These are phyloP conservation scores for Melieria crassipennis DNA, from an alignment of 2,888 invertebrate species.

Conservation along the genomic window DNA sequence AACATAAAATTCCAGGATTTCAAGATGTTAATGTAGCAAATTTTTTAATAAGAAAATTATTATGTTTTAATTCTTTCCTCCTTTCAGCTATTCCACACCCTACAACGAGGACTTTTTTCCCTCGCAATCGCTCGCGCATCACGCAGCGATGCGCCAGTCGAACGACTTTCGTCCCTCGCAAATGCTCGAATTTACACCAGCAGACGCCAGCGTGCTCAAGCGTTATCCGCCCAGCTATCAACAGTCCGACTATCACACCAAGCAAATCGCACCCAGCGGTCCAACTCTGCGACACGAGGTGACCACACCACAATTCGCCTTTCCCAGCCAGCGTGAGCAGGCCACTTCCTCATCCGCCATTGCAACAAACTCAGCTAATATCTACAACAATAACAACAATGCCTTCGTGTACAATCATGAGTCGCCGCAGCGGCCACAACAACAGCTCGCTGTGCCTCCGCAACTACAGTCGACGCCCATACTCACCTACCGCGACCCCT, in stretches of 20 bases:
- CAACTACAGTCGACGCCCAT: slow-evolving; percentile 53
- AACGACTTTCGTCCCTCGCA: slow-evolving; percentile 55
- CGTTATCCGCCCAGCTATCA: slow-evolving; percentile 51
- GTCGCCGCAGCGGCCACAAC: slow-evolving; percentile 24
- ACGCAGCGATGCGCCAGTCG: slow-evolving; percentile 35
- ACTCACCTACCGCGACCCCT: slow-evolving; percentile 57
- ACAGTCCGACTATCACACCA: slow-evolving; percentile 42
- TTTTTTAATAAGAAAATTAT: background rate
- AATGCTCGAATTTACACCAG: slow-evolving; percentile 55
- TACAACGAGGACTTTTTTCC: slow-evolving; percentile 18
- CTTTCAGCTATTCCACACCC: slow-evolving; percentile 14
- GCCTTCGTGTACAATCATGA: slow-evolving; percentile 11
- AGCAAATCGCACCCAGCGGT: slow-evolving; percentile 20
- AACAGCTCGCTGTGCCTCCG: slow-evolving; percentile 45
- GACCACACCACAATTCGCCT: slow-evolving; percentile 37
- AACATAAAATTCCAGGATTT: no score
- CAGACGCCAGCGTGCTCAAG: slow-evolving; percentile 50
- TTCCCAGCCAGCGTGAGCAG: slow-evolving; percentile 40
- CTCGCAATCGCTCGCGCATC: slow-evolving; percentile 49
- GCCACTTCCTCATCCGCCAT: slow-evolving; percentile 2
- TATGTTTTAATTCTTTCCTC: background rate
- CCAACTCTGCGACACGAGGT: slow-evolving; percentile 32
- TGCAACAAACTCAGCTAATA: background rate
- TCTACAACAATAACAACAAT: slow-evolving; percentile 6
- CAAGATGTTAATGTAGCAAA: no score